phyloP scores from a whole-genome alignment of 2,113 vertebrate genomes.

The Numida meleagris region DNA sequence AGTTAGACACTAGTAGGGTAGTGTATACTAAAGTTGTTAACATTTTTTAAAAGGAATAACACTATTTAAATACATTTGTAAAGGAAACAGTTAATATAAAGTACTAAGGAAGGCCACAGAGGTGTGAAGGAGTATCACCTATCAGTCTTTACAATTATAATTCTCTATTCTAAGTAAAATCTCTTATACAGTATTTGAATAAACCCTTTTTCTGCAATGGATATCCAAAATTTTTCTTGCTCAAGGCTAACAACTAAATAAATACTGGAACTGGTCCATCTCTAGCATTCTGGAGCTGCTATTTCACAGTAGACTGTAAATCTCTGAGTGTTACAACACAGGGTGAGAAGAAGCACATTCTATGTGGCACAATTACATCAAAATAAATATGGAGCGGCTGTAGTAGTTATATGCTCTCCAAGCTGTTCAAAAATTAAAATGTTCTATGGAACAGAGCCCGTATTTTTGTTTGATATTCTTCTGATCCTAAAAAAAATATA shows the following conservation, averaged over 20 bases:
- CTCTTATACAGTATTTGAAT: slow-evolving; percentile 6
- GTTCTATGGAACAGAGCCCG: rapidly evolving
- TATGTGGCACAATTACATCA: background rate
- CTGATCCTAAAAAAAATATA: background rate
- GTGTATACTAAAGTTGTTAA: background rate
- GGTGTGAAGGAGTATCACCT: slow-evolving; percentile 50
- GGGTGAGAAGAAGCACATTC: slow-evolving; percentile 24
- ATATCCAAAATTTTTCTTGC: background rate
- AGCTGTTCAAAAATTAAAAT: background rate
- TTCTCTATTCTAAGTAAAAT: slow-evolving; percentile 4
- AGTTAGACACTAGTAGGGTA: background rate
- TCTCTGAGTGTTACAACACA: background rate
- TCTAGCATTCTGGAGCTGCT: background rate
- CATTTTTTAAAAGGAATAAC: background rate
- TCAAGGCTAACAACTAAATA: background rate
- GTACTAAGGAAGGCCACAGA: slow-evolving; percentile 30
- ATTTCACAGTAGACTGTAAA: background rate
- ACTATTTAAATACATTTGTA: slow-evolving; percentile 20
- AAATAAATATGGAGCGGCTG: slow-evolving; percentile 17
- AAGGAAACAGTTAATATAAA: slow-evolving; percentile 1
- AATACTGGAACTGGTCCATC: slow-evolving; percentile 36
- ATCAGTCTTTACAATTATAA: slow-evolving; percentile 41
- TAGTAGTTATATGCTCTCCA: background rate
- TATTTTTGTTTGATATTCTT: background rate
- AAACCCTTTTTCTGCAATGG: background rate